phyloP scores from a whole-genome alignment of 2,113 vertebrate genomes.

The Oncorhynchus mykiss region DNA sequence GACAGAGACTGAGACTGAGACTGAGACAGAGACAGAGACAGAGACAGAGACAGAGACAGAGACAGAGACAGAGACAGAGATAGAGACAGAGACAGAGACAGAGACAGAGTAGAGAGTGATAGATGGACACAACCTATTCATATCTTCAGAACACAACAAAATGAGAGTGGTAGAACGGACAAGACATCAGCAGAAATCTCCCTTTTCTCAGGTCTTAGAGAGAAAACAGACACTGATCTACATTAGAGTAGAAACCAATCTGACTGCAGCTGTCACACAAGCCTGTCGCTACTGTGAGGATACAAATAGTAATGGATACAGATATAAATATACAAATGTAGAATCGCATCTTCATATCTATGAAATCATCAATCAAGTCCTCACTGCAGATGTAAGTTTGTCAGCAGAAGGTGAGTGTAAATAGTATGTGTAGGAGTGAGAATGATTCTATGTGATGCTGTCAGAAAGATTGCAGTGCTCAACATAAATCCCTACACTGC shows the following conservation, averaged over 20 bases:
- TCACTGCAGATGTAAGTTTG: not conserved
- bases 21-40: slow-evolving; percentile 38
- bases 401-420: not conserved
- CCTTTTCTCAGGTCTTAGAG: not conserved
- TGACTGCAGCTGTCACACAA: slow-evolving; percentile 19
- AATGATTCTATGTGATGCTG: not conserved
- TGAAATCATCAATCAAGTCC: not conserved
- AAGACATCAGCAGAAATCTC: slow-evolving; percentile 37
- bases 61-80: slow-evolving; percentile 20
- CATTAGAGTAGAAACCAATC: not conserved
- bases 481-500: not conserved
- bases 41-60: not conserved
- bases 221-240: not conserved
- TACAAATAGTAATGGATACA: not conserved
- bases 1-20: no score
- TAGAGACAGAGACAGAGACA: slow-evolving; percentile 33
- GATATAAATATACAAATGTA: not conserved
- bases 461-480: not conserved
- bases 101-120: slow-evolving; percentile 22
- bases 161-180: slow-evolving; percentile 26
- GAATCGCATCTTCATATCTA: not conserved
- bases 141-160: slow-evolving; percentile 24
- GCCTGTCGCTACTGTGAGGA: not conserved
- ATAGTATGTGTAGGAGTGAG: not conserved
- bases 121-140: slow-evolving; percentile 15